A percentile compares a stretch with the other conserved stretches of the same genome.
These are phyloP conservation scores for Leptodactylus fallax DNA, from an alignment of 2,797 vertebrate genomes.

Conservation along the genomic window DNA sequence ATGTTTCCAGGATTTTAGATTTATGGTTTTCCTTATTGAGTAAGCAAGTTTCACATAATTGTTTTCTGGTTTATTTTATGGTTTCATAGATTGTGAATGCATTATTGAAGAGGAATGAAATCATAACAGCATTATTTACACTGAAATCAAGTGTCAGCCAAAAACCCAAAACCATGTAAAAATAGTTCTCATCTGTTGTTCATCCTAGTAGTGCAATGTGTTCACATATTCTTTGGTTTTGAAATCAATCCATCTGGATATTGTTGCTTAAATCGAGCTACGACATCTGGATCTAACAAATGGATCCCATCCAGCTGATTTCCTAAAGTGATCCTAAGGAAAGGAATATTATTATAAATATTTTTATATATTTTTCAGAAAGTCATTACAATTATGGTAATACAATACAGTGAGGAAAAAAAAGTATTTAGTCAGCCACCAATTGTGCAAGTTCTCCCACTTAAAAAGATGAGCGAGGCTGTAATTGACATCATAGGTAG, in stretches of 20 bases:
- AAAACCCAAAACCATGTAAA: background rate
- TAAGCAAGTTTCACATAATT: too few species aligned
- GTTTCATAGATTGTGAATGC: background rate
- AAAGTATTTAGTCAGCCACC: too few species aligned
- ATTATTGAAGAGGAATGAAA: background rate
- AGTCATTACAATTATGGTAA: too few species aligned
- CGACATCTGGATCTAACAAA: slow-evolving; percentile 90
- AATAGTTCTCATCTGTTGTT: background rate
- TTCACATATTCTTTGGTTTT: slow-evolving; percentile 86
- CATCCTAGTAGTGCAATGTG: background rate
- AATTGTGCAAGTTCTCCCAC: too few species aligned
- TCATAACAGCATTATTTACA: slow-evolving; percentile 33
- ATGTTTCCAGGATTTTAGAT: too few species aligned
- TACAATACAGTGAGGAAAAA: too few species aligned
- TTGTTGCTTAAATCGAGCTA: slow-evolving; percentile 88
- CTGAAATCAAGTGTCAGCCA: background rate
- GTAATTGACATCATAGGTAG: too few species aligned
- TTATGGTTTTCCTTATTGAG: too few species aligned
- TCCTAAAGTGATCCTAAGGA: slow-evolving; percentile 88
- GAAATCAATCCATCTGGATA: slow-evolving; percentile 93
- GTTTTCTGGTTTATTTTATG: background rate
- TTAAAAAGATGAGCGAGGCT: too few species aligned
- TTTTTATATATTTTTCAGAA: too few species aligned
- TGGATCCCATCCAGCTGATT: slow-evolving; percentile 95
- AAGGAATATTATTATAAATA: slow-evolving; percentile 18